phyloP scores from a whole-genome alignment of 2,888 invertebrate species.

The Gandaritis pyraliata region DNA sequence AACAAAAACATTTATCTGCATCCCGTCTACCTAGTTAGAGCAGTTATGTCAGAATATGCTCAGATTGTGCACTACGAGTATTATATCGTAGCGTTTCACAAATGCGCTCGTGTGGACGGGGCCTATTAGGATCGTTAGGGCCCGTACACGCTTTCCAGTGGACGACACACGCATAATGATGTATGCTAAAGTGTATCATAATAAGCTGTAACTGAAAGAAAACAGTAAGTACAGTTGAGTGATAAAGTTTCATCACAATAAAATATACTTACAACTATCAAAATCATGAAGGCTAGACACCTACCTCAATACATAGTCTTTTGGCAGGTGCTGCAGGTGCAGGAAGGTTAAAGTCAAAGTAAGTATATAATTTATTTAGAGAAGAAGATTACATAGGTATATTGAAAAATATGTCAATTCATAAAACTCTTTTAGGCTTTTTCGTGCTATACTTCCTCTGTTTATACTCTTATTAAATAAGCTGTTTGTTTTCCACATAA shows the following conservation, averaged over 20 bases:
- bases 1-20: too few relatives aligned
- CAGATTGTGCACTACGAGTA: slow-evolving; percentile 19
- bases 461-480: too few relatives aligned
- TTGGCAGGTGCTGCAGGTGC: too few relatives aligned
- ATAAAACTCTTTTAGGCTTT: too few relatives aligned
- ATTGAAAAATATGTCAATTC: too few relatives aligned
- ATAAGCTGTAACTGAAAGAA: slow-evolving; percentile 67
- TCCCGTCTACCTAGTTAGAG: neutral
- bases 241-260: slow-evolving; percentile 34
- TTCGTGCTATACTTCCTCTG: too few relatives aligned
- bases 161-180: slow-evolving; percentile 72
- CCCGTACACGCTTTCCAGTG: slow-evolving; percentile 54
- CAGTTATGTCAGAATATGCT: slow-evolving; percentile 2
- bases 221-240: slow-evolving; percentile 59
- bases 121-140: slow-evolving; percentile 28
- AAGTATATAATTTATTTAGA: too few relatives aligned
- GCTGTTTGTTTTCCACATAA: too few relatives aligned
- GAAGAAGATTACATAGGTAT: too few relatives aligned
- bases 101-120: slow-evolving; percentile 23
- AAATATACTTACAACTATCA: neutral
- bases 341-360: too few relatives aligned
- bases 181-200: slow-evolving; percentile 72
- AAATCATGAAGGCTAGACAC: too few relatives aligned
- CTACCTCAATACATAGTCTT: too few relatives aligned
- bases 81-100: slow-evolving; percentile 42